Evolutionary conservation across 1,140 invertebrate species (phyloP), one percentile per base, ranked within the genome.

Genomic region (Drosophila auraria): DNA sequence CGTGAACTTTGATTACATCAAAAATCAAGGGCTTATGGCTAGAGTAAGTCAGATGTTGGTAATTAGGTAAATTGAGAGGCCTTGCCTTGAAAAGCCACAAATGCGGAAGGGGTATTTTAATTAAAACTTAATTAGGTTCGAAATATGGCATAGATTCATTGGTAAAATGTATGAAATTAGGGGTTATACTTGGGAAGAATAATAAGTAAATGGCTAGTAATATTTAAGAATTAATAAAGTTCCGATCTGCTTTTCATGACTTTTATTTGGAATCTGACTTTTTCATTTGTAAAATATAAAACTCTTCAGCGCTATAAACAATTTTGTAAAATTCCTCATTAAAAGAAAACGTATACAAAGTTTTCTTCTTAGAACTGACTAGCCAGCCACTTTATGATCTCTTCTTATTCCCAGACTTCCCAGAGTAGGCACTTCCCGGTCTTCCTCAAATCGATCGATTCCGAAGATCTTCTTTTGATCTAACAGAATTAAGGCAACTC

Each of bases 1-100:
- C 30, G 11, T 78, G 75, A 78, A 78, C 75, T 78, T 70, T 78
- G 63, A 69, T 78, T 60, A 61, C 57, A 69, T 62, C 57, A 78
- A 78, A 77, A 78, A 76, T 76, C 36, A 63, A 65, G 60, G 57
- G 56, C 17, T 72, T 56, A 50, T 63, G 57, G 38, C 40, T 57
- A 68, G 47, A 70, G 38, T 49, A 68, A 42, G 66, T 70, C 20
- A 17, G 38, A 70, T 44, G 63, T 44, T 54, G 27, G 49, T 70
- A 70, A 70, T 69, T 70, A 70, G 49, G 49, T 12, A 49, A 70
- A 44, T 69, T 53, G 27, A 70, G 69, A 63, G 66, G 63, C 27
- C 17, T 50, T 70, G 33, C 33, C 30, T 54, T 45, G 66, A 38
- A 20, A 25, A 44, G 4, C 11, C 12, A 27, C 17, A 42, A n/a